Percentiles rank a stretch among this genome's conserved stretches.
phyloP scores from a whole-genome alignment of 1,140 invertebrate species.

The Ladona fulva region DNA sequence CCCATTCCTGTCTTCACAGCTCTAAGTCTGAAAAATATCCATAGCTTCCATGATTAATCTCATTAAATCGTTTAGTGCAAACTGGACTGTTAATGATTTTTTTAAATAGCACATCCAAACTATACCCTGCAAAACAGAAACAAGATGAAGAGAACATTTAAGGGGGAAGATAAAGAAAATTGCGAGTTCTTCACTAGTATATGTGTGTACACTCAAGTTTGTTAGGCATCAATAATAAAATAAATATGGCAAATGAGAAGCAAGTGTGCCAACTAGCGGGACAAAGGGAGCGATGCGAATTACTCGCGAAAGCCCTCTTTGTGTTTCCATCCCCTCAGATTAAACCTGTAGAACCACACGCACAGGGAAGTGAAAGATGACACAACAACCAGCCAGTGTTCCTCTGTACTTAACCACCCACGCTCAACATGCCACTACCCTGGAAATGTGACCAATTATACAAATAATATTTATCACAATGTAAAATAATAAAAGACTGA shows the following conservation, averaged over 20 bases:
- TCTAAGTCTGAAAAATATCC: background rate
- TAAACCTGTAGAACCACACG: constrained; percentile 3
- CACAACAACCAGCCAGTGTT: constrained; percentile 7
- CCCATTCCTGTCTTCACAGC: background rate
- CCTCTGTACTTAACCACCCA: constrained; percentile 3
- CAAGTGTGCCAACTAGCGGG: constrained; percentile 1
- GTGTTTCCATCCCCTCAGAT: constrained; percentile 3
- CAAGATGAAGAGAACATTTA: background rate
- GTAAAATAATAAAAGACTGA: background rate
- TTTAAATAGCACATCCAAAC: background rate
- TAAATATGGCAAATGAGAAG: background rate
- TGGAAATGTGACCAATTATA: constrained; percentile 2
- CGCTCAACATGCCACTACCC: constrained; percentile 6
- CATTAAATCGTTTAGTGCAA: too few relatives aligned
- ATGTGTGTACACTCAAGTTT: constrained; percentile 7
- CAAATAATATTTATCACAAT: constrained; percentile 6
- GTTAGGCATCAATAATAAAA: background rate
- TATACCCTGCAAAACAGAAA: constrained; percentile 6
- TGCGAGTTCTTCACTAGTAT: background rate
- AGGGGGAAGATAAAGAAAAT: background rate
- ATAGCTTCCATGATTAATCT: too few relatives aligned
- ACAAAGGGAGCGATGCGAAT: background rate
- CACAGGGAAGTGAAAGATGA: background rate
- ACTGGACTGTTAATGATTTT: background rate
- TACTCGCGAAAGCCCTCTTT: background rate